These are phyloP conservation scores for Nipponacmea schrenckii DNA, from an alignment of 2,888 invertebrate genomes.

Conservation along the genomic window DNA sequence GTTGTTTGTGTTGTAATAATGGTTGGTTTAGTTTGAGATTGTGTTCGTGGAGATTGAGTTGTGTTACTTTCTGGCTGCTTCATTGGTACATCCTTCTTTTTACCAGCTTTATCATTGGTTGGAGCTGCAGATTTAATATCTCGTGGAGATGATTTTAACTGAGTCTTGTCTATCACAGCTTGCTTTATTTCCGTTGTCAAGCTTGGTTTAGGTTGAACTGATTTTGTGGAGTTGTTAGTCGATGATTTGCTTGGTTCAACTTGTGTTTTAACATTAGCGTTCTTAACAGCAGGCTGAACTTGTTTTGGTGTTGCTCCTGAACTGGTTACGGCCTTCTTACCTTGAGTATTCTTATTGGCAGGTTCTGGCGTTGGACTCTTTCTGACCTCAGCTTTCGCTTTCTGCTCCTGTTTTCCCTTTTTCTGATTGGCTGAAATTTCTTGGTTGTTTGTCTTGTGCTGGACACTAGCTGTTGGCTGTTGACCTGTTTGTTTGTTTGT, in stretches of 20 bases:
- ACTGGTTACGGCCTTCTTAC: neutral
- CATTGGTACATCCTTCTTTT: neutral
- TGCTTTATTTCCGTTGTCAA: neutral
- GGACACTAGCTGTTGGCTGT: constrained; percentile 11
- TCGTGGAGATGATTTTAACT: neutral
- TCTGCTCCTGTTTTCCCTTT: constrained; percentile 14
- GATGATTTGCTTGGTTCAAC: constrained; percentile 21
- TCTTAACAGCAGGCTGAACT: neutral
- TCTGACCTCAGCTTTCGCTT: neutral
- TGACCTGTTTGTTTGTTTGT: neutral
- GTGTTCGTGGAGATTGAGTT: neutral
- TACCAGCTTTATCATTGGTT: neutral
- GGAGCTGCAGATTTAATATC: neutral
- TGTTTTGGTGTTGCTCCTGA: constrained; percentile 6
- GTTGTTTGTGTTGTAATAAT: neutral
- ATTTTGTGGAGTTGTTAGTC: constrained; percentile 7
- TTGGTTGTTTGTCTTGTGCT: constrained; percentile 30
- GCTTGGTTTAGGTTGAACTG: neutral
- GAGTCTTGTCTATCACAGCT: neutral
- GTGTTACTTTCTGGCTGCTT: neutral
- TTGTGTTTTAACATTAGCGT: constrained; percentile 16
- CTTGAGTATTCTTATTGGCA: constrained; percentile 14
- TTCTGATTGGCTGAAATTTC: constrained; percentile 26
- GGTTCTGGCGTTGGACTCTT: constrained; percentile 6
- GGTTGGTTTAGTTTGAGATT: neutral